These are phyloP conservation scores for Pantherophis vulpinus DNA, from an alignment of 2,797 vertebrate species.

Conservation along the genomic window DNA sequence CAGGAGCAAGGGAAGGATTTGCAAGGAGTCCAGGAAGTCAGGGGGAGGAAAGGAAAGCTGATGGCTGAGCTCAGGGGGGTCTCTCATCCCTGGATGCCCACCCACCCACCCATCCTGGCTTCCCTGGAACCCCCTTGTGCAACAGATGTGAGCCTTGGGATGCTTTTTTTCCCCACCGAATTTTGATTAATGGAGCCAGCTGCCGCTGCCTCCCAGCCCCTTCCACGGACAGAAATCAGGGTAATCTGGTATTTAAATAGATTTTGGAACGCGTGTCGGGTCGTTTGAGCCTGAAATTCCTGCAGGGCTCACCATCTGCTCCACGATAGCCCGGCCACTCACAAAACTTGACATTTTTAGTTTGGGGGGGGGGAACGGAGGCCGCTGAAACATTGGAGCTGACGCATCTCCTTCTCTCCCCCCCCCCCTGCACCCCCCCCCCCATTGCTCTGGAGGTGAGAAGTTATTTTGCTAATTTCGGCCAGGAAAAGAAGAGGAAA, in stretches of 20 bases:
- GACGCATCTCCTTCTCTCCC: too few species aligned
- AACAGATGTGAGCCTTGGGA: slow-evolving; percentile 35
- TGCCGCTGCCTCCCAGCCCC: slow-evolving; percentile 53
- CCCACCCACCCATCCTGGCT: too few species aligned
- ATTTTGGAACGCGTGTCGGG: slow-evolving; percentile 48
- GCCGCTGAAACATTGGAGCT: too few species aligned
- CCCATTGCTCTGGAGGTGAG: too few species aligned
- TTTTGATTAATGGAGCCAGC: slow-evolving; percentile 64
- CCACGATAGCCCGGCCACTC: slow-evolving; percentile 31
- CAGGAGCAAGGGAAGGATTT: not conserved
- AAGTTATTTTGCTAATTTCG: too few species aligned
- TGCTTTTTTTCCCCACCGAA: slow-evolving; percentile 54
- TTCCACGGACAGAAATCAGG: slow-evolving; percentile 50
- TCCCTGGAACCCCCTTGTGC: slow-evolving; percentile 17
- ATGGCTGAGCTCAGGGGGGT: not conserved
- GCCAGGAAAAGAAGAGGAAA: not conserved
- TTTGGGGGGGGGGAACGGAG: too few species aligned
- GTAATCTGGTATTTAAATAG: slow-evolving; percentile 56
- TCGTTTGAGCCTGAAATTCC: slow-evolving; percentile 56
- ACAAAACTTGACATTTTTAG: not conserved
- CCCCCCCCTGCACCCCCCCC: fast-evolving
- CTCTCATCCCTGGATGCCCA: too few species aligned
- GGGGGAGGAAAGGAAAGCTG: not conserved
- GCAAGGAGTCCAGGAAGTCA: too few species aligned
- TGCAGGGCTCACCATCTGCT: slow-evolving; percentile 61